Conservation (phyloP, 2,888 invertebrate genomes). For the Toxonevra muliebris region DNA sequence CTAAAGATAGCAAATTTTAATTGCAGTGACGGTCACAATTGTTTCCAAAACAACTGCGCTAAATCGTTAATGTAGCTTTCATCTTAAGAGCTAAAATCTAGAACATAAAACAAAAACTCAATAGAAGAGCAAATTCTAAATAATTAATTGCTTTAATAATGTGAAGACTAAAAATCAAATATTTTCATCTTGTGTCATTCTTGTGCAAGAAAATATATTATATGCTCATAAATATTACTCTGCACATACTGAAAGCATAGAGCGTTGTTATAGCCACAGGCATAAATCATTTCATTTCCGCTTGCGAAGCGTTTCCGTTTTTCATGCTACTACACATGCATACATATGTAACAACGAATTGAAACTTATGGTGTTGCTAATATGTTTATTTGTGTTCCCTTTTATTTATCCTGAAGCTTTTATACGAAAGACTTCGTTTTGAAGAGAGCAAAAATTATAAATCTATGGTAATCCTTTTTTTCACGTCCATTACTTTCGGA, state of each 20-base stretch:
- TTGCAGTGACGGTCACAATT: background rate
- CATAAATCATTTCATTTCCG: background rate
- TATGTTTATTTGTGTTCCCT: background rate
- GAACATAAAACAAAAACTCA: no score
- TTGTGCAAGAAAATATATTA: no score
- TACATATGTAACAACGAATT: background rate
- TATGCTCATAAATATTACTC: background rate
- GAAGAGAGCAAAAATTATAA: background rate
- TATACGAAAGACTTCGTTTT: background rate
- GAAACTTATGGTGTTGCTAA: background rate
- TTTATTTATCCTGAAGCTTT: background rate
- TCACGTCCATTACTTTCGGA: background rate
- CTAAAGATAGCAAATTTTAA: no score
- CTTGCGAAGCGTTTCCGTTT: background rate
- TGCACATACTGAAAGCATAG: background rate
- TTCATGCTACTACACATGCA: no score
- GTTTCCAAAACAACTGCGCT: no score
- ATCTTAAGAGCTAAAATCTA: no score
- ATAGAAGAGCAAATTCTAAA: no score
- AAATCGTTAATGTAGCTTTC: no score
- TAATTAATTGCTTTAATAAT: no score
- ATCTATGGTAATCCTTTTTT: background rate
- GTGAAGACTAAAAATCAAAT: no score
- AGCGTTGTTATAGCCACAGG: background rate
- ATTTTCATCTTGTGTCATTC: no score